Conservation (phyloP, 2,797 vertebrate species). For the Eulemur mongoz region DNA sequence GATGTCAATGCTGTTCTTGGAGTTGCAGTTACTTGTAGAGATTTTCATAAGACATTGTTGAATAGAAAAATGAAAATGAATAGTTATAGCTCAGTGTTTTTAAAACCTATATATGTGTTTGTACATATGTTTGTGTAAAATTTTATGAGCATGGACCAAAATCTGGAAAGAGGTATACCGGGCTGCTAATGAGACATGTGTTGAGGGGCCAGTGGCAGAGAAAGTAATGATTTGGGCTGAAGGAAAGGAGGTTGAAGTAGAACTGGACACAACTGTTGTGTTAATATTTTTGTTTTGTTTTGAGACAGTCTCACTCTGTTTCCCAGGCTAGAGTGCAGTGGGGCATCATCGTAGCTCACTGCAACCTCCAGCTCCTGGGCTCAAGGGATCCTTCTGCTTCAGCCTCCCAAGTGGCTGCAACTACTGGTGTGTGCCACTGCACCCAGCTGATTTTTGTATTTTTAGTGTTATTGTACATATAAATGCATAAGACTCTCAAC, state of each 20-base stretch:
- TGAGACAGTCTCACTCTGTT: no score
- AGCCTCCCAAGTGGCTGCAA: no score
- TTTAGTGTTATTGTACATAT: background rate
- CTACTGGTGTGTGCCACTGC: no score
- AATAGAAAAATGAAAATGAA: conserved; percentile 38
- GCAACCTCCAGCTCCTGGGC: no score
- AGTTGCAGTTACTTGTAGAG: background rate
- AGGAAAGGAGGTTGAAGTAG: background rate
- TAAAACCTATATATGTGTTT: background rate
- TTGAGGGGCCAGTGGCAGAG: background rate
- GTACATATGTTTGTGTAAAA: background rate
- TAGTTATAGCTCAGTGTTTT: background rate
- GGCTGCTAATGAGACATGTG: background rate
- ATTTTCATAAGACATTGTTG: conserved; percentile 33
- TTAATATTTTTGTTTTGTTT: background rate
- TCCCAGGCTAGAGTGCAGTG: no score
- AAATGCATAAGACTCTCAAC: background rate
- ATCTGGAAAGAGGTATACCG: background rate
- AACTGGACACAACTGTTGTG: background rate
- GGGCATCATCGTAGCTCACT: no score
- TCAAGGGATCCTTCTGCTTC: no score
- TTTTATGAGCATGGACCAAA: background rate
- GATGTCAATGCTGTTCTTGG: background rate
- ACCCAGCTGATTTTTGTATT: no score
- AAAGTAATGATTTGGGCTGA: background rate